Evolutionary conservation across 2,888 invertebrate species (phyloP).

Genomic region (Aphrophora alni): DNA sequence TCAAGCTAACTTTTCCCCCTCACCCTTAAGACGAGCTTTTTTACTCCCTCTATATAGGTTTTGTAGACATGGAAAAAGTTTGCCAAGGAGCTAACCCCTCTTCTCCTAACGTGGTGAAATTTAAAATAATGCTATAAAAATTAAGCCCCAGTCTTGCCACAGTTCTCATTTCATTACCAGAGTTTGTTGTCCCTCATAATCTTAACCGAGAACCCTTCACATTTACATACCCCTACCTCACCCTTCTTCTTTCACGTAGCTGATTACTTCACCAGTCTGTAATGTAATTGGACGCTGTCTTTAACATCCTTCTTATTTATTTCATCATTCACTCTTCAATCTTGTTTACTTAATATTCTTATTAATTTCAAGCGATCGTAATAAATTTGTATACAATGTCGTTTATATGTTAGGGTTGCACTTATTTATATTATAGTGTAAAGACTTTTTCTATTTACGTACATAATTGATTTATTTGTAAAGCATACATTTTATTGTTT

Average conservation of each 20-base stretch:
- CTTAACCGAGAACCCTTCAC: constrained; percentile 4
- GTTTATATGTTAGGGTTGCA: too few species aligned
- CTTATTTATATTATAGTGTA: too few species aligned
- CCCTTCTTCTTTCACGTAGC: background rate
- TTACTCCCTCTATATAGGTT: constrained; percentile 37
- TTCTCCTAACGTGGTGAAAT: constrained; percentile 41
- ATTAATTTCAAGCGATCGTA: background rate
- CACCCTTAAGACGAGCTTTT: constrained; percentile 27
- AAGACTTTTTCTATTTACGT: too few species aligned
- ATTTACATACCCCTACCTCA: background rate
- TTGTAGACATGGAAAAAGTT: constrained; percentile 40
- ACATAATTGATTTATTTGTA: too few species aligned
- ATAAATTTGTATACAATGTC: background rate
- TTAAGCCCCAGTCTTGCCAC: constrained; percentile 38
- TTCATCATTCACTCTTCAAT: background rate
- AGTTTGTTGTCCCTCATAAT: constrained; percentile 9
- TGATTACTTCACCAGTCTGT: background rate
- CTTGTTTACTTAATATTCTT: background rate
- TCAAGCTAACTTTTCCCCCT: constrained; percentile 33
- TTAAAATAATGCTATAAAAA: constrained; percentile 48
- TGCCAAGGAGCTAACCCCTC: constrained; percentile 3
- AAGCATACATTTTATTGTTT: too few species aligned
- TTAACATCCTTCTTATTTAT: constrained; percentile 6
- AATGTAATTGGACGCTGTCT: constrained; percentile 2
- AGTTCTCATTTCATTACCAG: constrained; percentile 2